Evolutionary conservation across 2,113 vertebrate species (phyloP).

Genomic region (Cyanoderma ruficeps): DNA sequence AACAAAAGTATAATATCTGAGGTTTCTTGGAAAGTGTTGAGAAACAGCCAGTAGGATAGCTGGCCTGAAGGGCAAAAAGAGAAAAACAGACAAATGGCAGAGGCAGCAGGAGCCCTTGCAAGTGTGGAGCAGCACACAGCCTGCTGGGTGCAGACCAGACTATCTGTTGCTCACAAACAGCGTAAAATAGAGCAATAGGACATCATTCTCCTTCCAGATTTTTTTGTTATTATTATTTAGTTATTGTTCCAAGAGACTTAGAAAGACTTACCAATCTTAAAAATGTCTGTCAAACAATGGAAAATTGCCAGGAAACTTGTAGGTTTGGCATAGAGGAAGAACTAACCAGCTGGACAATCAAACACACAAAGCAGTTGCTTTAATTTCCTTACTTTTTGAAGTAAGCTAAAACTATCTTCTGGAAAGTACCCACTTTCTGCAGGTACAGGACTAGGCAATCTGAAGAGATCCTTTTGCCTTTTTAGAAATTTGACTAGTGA

Average conservation of each 20-base stretch:
- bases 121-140: background rate
- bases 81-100: background rate
- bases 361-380: background rate
- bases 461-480: background rate
- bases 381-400: background rate
- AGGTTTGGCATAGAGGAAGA: background rate
- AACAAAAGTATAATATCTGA: background rate
- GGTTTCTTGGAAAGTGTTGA: background rate
- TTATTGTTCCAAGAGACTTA: background rate
- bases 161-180: background rate
- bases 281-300: background rate
- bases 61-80: background rate
- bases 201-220: background rate
- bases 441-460: background rate
- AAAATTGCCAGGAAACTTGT: background rate
- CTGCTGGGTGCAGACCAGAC: background rate
- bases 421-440: background rate
- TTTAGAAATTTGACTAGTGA: background rate
- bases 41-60: background rate
- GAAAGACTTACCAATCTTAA: background rate
- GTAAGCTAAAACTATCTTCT: background rate
- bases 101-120: background rate
- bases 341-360: background rate
- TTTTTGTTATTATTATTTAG: background rate
- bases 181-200: rapidly evolving